phyloP scores from a whole-genome alignment of 2,888 invertebrate genomes.

The Phania funesta region DNA sequence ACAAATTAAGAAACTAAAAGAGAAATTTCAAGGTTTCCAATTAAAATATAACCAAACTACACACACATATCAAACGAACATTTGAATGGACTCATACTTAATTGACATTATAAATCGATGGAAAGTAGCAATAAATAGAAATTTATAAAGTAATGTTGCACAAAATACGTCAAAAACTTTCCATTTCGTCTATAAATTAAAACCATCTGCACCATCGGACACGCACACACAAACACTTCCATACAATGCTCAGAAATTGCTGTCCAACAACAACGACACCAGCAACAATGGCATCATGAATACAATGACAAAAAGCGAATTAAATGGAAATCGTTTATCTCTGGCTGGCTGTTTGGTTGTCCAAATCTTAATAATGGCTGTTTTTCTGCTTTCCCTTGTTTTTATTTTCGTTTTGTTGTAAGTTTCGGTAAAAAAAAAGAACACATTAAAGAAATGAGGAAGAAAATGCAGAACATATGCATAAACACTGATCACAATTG shows the following conservation, averaged over 20 bases:
- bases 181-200: constrained; percentile 23
- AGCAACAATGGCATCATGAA: neutral
- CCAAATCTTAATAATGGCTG: constrained; percentile 29
- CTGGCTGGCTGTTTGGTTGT: neutral
- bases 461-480: constrained; percentile 56
- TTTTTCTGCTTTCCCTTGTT: neutral
- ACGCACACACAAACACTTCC: neutral
- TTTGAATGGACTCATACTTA: neutral
- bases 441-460: constrained; percentile 16
- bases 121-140: neutral
- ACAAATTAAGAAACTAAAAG: too few relatives aligned
- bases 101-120: neutral
- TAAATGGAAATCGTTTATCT: constrained; percentile 51
- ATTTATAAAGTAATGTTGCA: constrained; percentile 12
- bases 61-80: too few relatives aligned
- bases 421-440: neutral
- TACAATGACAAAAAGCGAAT: constrained; percentile 24
- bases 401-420: constrained; percentile 16
- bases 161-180: constrained; percentile 10
- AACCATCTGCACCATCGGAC: constrained; percentile 8
- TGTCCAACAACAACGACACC: constrained; percentile 1
- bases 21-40: too few relatives aligned
- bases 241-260: constrained; percentile 22
- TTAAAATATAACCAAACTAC: too few relatives aligned
- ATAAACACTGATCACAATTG: constrained; percentile 38